phyloP scores from a whole-genome alignment of 2,797 vertebrate species.

The Sebastes taczanowskii region DNA sequence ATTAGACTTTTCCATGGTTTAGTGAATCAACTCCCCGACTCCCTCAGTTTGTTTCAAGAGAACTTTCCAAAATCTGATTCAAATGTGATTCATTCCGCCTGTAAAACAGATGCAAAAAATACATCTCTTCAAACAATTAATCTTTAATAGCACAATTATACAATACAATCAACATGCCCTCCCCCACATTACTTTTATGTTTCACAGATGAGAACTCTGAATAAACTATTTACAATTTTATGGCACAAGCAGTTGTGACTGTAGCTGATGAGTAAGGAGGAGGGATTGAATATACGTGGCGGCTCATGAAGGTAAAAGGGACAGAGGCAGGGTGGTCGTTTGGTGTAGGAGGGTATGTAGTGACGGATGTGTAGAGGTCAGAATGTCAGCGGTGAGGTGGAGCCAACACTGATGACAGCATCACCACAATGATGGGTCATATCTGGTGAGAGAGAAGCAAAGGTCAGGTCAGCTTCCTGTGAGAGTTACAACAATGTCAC shows the following conservation, averaged over 20 bases:
- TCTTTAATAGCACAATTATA: constrained; percentile 83
- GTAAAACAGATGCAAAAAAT: constrained; percentile 12
- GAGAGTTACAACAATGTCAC: not conserved
- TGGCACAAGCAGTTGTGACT: constrained; percentile 78
- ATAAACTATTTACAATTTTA: constrained; percentile 83
- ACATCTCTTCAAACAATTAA: constrained; percentile 72
- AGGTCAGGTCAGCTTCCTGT: constrained; percentile 10
- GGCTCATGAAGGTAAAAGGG: constrained; percentile 20
- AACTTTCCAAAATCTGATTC: not conserved
- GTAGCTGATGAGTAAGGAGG: constrained; percentile 37
- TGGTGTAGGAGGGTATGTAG: not conserved
- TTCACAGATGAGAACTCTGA: constrained; percentile 79
- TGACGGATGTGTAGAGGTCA: constrained; percentile 39
- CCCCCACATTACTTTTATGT: constrained; percentile 74
- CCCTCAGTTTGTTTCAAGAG: not conserved
- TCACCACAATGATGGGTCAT: constrained; percentile 95
- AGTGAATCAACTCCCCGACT: not conserved
- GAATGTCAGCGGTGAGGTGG: constrained; percentile 60
- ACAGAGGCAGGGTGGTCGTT: constrained; percentile 20
- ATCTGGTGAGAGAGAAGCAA: constrained; percentile 80
- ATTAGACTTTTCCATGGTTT: not conserved
- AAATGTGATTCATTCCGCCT: not conserved
- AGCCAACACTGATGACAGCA: constrained; percentile 67
- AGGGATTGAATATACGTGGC: constrained; percentile 17
- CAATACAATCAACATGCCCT: constrained; percentile 76